phyloP scores from a whole-genome alignment of 2,888 invertebrate genomes.

The Stenchaetothrips biformis region DNA sequence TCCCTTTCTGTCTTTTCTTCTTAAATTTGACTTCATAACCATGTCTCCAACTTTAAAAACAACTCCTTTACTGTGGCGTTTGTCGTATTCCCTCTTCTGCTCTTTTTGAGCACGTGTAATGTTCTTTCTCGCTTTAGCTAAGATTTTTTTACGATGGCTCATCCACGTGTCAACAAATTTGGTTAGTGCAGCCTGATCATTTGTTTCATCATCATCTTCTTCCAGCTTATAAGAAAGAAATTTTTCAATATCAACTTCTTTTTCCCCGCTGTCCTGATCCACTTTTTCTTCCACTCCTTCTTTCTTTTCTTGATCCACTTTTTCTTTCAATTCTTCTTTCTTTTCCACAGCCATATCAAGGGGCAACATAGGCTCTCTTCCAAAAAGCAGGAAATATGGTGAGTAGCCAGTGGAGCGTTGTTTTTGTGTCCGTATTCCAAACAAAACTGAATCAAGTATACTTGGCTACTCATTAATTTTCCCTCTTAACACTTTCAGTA shows the following conservation, averaged over 20 bases:
- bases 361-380: neutral
- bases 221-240: no score
- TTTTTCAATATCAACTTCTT: neutral
- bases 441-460: neutral
- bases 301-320: no score
- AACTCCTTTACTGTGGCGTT: neutral
- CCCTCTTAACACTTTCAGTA: neutral
- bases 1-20: neutral
- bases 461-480: neutral
- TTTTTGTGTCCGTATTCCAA: neutral
- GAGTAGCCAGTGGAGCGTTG: neutral
- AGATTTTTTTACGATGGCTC: neutral
- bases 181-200: neutral
- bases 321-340: no score
- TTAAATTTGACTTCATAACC: neutral
- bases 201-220: neutral
- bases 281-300: neutral
- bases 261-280: neutral
- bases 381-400: neutral
- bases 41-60: neutral
- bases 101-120: neutral
- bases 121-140: neutral
- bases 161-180: neutral
- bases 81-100: neutral
- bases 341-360: neutral